Percentiles rank a stretch among this genome's conserved stretches.
Evolutionary conservation across 2,797 vertebrate species (phyloP).

Genomic region (Gastrophryne carolinensis): DNA sequence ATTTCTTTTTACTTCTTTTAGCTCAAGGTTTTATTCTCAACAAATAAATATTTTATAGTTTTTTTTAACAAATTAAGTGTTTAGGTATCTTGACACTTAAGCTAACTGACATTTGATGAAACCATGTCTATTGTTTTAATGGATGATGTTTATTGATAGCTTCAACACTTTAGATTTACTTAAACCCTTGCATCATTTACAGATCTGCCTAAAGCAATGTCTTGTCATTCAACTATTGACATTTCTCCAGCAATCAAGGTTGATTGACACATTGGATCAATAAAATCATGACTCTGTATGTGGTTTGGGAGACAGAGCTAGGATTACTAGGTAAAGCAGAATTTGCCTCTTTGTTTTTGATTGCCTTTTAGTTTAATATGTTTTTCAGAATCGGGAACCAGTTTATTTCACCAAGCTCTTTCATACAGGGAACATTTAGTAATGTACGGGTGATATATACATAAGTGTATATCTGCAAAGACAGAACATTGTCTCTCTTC

Average conservation of each 20-base stretch:
- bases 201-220: constrained; percentile 20
- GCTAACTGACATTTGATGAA: neutral
- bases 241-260: constrained; percentile 19
- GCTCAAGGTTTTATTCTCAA: too few relatives aligned
- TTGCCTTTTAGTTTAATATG: neutral
- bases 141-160: constrained; percentile 11
- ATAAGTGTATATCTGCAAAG: too few relatives aligned
- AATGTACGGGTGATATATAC: too few relatives aligned
- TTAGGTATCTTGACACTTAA: neutral
- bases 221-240: constrained; percentile 27
- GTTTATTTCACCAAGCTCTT: too few relatives aligned
- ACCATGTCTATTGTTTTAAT: neutral
- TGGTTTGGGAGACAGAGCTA: constrained; percentile 8
- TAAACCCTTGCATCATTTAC: constrained; percentile 26
- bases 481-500: too few relatives aligned
- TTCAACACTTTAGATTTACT: neutral
- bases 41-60: neutral
- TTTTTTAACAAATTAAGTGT: too few relatives aligned
- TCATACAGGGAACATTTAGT: too few relatives aligned
- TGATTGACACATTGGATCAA: constrained; percentile 31
- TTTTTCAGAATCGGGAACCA: too few relatives aligned
- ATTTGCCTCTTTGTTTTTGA: neutral
- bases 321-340: neutral
- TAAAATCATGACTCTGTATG: constrained; percentile 23
- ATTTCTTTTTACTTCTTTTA: too few relatives aligned